Evolutionary conservation across 2,888 invertebrate species (phyloP).

Genomic region (Troglohyphantes excavatus): DNA sequence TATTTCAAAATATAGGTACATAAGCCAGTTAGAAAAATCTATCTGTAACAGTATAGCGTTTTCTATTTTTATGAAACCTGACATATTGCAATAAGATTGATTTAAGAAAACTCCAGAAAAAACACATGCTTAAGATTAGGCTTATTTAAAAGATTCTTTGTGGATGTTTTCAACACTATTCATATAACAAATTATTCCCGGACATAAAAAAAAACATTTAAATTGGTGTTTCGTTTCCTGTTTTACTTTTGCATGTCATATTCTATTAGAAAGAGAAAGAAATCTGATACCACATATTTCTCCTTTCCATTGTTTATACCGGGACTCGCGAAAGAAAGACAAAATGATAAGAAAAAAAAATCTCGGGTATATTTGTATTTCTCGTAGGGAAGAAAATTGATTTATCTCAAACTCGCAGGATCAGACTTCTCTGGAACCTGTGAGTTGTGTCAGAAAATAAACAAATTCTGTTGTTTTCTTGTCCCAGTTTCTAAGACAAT

Average conservation of each 20-base stretch:
- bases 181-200: not conserved
- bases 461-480: not conserved
- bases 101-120: no score
- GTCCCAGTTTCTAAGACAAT: not conserved
- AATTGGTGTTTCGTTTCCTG: not conserved
- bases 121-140: no score
- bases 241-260: not conserved
- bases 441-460: not conserved
- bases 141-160: no score
- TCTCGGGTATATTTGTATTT: not conserved
- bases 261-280: not conserved
- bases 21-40: no score
- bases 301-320: not conserved
- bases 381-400: not conserved
- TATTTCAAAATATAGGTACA: no score
- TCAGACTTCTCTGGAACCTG: not conserved
- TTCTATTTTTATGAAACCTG: no score
- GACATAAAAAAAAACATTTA: not conserved
- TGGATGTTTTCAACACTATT: no score
- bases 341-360: not conserved
- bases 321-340: not conserved
- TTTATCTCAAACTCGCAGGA: not conserved
- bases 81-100: no score
- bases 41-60: no score
- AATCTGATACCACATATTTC: not conserved